Evolutionary conservation across 2,888 invertebrate species (phyloP), one percentile per base, ranked within the genome.

Genomic region (Diabrotica balteata): DNA sequence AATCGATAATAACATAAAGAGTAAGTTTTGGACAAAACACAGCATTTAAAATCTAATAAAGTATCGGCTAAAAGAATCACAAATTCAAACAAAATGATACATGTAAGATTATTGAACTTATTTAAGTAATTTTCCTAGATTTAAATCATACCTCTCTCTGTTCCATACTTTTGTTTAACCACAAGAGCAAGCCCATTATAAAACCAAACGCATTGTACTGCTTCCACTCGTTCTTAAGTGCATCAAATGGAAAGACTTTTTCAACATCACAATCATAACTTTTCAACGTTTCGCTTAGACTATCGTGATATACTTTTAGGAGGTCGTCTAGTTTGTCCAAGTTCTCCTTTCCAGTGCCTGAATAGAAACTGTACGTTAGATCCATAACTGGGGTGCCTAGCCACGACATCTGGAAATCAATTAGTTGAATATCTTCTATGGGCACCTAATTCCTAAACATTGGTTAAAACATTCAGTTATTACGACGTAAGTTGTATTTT

Each of bases 311-410:
- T 7, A 78, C 67, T 47, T 76, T 68, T 9, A 83, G 67, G 11
- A 80, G 75, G 11, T 77, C 62, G 43, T 83, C 77, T 7, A 78
- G 76, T 46, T 80, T 72, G 45, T 75, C 68, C 4, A 82, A 73
- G 7, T 76, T 65, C 32, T 77, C 73, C 57, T 78, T 78, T 0
- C 75, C 71, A 9, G 78, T 76, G 44, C 80, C 79, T 3, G 79
- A 78, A 63, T 79, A 82, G 8, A 84, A 74, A 72, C 79, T 76
- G 67, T 84, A 82, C 5, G 79, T 72, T 45, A 84, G 63, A 65
- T 84, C 84, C 47, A 75, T 68, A 5, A 77, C 79, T 0, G 80
- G 80, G 9, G 63, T 58, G 8, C 66, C 66, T n/a, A 8, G 47
- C 8, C 43, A 54, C 4, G 45, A 32, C 47, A 71, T 32, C 58